phyloP scores from a whole-genome alignment of 2,888 invertebrate genomes.

The Eurois occulta region DNA sequence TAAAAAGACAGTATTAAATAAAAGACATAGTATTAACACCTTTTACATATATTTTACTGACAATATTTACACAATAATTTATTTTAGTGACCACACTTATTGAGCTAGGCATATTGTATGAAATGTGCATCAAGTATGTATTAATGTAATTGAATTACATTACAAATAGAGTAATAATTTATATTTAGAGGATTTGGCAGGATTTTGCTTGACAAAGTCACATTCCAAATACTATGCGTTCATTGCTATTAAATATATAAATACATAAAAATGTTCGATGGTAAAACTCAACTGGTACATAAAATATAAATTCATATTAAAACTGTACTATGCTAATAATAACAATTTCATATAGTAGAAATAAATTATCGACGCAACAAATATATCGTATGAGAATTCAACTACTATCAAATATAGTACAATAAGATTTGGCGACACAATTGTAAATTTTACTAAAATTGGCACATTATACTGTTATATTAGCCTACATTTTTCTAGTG shows the following conservation, averaged over 20 bases:
- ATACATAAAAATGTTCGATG: conserved; percentile 74
- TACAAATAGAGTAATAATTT: conserved; percentile 77
- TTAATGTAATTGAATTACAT: conserved; percentile 88
- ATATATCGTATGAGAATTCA: conserved; percentile 73
- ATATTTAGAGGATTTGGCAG: conserved; percentile 86
- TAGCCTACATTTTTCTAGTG: conserved; percentile 75
- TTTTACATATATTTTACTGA: conserved; percentile 90
- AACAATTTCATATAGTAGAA: conserved; percentile 77
- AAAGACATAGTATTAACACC: conserved; percentile 80
- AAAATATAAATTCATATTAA: conserved; percentile 79
- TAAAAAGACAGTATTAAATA: conserved; percentile 68
- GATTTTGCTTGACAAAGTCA: conserved; percentile 88
- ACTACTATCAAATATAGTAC: conserved; percentile 69
- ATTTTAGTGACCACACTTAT: conserved; percentile 90
- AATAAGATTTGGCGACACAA: conserved; percentile 74
- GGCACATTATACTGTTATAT: conserved; percentile 79
- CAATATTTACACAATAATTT: conserved; percentile 89
- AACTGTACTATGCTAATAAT: conserved; percentile 73
- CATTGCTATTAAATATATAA: conserved; percentile 73
- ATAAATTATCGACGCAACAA: conserved; percentile 78
- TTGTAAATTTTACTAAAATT: conserved; percentile 81
- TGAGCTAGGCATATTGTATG: conserved; percentile 89
- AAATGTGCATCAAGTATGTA: conserved; percentile 88
- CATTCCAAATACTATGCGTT: conserved; percentile 79
- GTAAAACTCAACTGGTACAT: conserved; percentile 82